These are phyloP conservation scores for Syngnathus scovelli DNA, from an alignment of 2,113 vertebrate species.

Conservation along the genomic window DNA sequence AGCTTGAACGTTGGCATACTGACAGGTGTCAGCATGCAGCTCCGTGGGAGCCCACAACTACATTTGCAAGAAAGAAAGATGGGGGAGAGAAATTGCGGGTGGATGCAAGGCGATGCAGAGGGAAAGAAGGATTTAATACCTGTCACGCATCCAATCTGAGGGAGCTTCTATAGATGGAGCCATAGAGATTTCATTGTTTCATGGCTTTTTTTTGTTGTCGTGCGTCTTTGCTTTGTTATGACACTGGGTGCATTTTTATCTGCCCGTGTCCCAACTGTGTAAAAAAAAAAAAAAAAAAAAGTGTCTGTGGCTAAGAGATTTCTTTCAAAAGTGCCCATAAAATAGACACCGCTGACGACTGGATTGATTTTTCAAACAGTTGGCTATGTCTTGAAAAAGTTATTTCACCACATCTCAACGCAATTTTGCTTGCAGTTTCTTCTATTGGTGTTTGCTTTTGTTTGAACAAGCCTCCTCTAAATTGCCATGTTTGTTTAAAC, in stretches of 20 bases:
- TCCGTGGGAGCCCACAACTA: conserved; percentile 56
- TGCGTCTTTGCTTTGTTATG: conserved; percentile 18
- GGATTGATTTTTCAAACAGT: neutral
- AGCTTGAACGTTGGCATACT: conserved; percentile 44
- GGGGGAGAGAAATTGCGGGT: conserved; percentile 23
- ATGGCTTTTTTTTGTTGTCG: conserved; percentile 29
- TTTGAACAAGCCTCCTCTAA: no score
- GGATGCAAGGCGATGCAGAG: conserved; percentile 36
- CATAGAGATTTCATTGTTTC: conserved; percentile 54
- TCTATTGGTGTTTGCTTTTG: neutral
- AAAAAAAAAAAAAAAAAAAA: no score
- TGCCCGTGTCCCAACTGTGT: neutral
- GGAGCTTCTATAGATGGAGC: conserved; percentile 43
- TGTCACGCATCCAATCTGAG: conserved; percentile 48
- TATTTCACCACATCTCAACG: neutral
- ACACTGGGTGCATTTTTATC: neutral
- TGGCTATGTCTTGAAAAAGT: neutral
- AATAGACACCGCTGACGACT: neutral
- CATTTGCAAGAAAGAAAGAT: conserved; percentile 45
- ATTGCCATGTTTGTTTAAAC: no score
- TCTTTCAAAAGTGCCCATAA: neutral
- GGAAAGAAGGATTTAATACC: conserved; percentile 44
- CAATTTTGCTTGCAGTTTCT: neutral
- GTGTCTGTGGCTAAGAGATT: neutral
- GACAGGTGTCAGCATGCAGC: conserved; percentile 54